Conservation (phyloP, 2,797 vertebrate species). For the Amniataba percoides region DNA sequence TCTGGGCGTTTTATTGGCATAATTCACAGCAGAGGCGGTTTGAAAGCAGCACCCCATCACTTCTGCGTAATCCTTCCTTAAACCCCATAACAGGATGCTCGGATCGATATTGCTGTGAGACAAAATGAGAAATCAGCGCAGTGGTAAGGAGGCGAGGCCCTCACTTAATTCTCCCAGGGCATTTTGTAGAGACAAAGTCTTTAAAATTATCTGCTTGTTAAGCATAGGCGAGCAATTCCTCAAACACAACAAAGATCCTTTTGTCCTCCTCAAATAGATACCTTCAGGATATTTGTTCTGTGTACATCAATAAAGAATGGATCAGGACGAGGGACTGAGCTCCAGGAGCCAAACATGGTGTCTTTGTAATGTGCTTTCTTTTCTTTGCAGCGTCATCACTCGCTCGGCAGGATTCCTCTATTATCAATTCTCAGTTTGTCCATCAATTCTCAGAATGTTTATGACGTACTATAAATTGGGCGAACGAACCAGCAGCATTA, state of each 20-base stretch:
- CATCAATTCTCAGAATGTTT: too few species aligned
- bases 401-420: conserved; percentile 23
- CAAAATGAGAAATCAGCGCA: conserved; percentile 52
- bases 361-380: conserved; percentile 33
- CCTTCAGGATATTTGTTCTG: conserved; percentile 54
- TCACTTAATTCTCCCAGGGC: conserved; percentile 42
- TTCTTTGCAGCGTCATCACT: conserved; percentile 35
- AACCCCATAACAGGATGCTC: conserved; percentile 54
- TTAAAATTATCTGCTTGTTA: conserved; percentile 55
- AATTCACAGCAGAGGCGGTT: conserved; percentile 49
- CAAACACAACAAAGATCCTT: conserved; percentile 42
- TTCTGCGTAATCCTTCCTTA: conserved; percentile 57
- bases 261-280: conserved; percentile 34
- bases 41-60: conserved; percentile 47
- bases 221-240: conserved; percentile 41
- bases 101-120: conserved; percentile 67
- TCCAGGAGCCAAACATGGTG: conserved; percentile 19
- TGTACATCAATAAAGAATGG: conserved; percentile 47
- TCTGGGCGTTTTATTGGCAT: conserved; percentile 50
- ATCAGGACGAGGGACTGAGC: conserved; percentile 18
- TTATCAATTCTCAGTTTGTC: conserved; percentile 41
- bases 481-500: conserved; percentile 36
- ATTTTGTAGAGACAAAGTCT: conserved; percentile 37
- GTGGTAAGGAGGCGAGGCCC: conserved; percentile 11
- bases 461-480: conserved; percentile 27